These are phyloP conservation scores for Alectoris magna DNA, from an alignment of 2,797 vertebrate species.

Conservation along the genomic window DNA sequence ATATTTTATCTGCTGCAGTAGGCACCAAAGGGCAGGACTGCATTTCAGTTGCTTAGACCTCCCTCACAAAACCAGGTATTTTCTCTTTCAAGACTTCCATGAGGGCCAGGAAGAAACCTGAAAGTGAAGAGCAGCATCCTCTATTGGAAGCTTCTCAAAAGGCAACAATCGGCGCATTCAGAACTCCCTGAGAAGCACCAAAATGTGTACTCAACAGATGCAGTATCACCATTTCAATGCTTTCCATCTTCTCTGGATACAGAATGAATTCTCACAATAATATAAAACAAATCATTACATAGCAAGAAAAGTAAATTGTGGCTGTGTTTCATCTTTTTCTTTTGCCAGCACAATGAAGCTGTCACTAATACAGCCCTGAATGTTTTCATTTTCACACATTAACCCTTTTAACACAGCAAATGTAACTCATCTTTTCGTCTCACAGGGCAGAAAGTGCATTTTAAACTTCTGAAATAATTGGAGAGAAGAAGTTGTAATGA, in stretches of 20 bases:
- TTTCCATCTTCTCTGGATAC: background rate
- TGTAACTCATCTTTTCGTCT: background rate
- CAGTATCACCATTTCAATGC: background rate
- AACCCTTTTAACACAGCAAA: slow-evolving; percentile 9
- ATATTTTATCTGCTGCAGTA: background rate
- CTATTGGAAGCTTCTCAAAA: background rate
- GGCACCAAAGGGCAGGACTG: background rate
- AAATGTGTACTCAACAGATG: background rate
- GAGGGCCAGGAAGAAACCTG: background rate
- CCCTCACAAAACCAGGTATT: background rate
- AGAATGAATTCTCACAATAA: background rate
- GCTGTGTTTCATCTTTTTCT: slow-evolving; percentile 1
- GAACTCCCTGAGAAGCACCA: background rate
- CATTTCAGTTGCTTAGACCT: background rate
- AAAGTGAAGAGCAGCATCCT: background rate
- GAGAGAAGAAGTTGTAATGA: slow-evolving; percentile 16
- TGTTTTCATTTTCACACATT: slow-evolving; percentile 12
- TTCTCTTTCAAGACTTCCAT: background rate
- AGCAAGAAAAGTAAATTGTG: slow-evolving; percentile 24
- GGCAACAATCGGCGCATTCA: background rate
- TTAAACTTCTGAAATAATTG: slow-evolving; percentile 35
- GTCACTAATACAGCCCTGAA: slow-evolving; percentile 19
- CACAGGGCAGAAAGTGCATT: background rate
- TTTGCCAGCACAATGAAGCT: background rate
- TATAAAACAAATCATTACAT: background rate